These are phyloP conservation scores for Pyrochroa serraticornis DNA, from an alignment of 2,888 invertebrate genomes.

Conservation along the genomic window DNA sequence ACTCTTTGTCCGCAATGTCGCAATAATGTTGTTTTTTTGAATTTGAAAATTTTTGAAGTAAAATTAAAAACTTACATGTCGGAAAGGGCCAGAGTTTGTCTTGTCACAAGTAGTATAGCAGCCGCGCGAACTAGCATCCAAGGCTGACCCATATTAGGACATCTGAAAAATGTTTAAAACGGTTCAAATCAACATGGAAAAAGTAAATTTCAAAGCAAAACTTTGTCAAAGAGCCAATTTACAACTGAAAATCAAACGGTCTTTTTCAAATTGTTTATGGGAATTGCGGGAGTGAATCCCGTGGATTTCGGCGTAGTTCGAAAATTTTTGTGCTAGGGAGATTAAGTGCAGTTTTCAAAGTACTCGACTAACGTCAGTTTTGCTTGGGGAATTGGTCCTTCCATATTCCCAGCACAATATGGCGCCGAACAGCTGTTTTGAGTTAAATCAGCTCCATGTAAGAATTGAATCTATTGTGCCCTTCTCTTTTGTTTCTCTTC, in stretches of 20 bases:
- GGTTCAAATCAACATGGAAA: conserved; percentile 2
- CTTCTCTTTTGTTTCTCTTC: too few relatives aligned
- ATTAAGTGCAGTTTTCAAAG: too few relatives aligned
- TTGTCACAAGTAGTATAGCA: conserved; percentile 66
- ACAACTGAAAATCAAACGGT: too few relatives aligned
- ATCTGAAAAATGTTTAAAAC: conserved; percentile 67
- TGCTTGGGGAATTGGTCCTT: too few relatives aligned
- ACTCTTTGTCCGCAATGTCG: too few relatives aligned
- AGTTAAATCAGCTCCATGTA: too few relatives aligned
- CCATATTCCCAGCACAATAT: too few relatives aligned
- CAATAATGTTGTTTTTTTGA: background rate
- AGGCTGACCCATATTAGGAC: conserved; percentile 91
- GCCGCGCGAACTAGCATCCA: conserved; percentile 79
- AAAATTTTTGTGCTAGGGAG: too few relatives aligned
- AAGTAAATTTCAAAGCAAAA: background rate
- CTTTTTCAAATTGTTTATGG: background rate
- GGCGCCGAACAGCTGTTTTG: too few relatives aligned
- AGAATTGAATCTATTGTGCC: too few relatives aligned
- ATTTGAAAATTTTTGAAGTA: background rate
- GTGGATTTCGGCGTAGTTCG: background rate
- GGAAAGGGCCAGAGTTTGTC: conserved; percentile 52
- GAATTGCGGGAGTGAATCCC: background rate
- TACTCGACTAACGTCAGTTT: too few relatives aligned
- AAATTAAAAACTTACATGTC: conserved; percentile 48
- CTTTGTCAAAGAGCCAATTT: too few relatives aligned